Base-by-base conservation (phyloP, 2,113 vertebrate genomes). In the Galeopterus variegatus region DNA sequence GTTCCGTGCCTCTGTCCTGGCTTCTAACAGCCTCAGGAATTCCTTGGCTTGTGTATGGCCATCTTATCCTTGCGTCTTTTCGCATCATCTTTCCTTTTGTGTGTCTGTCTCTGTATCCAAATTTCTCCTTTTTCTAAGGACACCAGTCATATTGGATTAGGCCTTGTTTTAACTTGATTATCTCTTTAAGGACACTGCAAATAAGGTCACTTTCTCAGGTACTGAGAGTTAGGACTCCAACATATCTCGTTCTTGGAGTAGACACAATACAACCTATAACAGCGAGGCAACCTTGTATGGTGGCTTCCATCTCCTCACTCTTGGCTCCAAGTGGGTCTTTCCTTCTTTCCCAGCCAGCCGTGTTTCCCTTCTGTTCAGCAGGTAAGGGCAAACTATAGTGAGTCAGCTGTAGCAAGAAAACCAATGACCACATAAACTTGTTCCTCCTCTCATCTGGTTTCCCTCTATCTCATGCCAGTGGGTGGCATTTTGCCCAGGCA, bases 401-500 rank as follows among this genome's bases (percentile, higher is more conserved):
- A 95, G 67, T 81, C 88, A 52, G 24, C 89, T 18, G 0, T 23
- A n/a, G 81, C 88, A 93, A 84, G 72, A 72, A 62, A 94, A 70
- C 58, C 82, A 13, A 1, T 24, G 93, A 60, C 60, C 88, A 9
- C 88, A 8, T 23, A 64, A 91, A 96, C 93, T 85, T 31, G 41
- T 83, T 72, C 95, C 93, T 82, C 89, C 81, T 86, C 48, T 62
- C 75, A 12, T 84, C 77, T 36, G 54, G 54, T 45, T 96, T 95
- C 88, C 93, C 77, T 97, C 94, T 82, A 93, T 97, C 96, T 96
- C 26, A 11, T 73, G 97, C 96, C 96, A 94, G 65, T 24, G 54
- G 58, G 69, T 92, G 92, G 97, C 97, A 72, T 52, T 72, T 75
- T 96, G 96, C 94, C 97, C 82, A 60, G 96, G 86, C 77, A 95